Conservation (phyloP, 2,797 vertebrate genomes). For the Propithecus deckenii region DNA sequence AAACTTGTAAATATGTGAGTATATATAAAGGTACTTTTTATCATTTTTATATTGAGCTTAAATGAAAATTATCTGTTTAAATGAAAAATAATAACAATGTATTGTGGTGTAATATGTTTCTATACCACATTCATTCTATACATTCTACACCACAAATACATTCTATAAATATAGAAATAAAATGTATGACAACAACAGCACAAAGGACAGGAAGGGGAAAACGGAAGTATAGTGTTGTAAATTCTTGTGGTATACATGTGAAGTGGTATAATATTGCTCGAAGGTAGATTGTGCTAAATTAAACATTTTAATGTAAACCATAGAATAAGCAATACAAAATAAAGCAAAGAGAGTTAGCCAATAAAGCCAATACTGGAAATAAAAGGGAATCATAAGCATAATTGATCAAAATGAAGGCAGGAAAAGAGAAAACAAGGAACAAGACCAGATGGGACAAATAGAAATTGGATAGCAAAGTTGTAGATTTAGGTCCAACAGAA, state of each 20-base stretch:
- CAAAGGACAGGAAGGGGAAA: background rate
- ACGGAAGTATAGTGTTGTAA: background rate
- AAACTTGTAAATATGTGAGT: background rate
- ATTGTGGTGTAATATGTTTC: background rate
- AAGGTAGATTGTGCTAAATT: background rate
- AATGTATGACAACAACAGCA: background rate
- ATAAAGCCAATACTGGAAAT: background rate
- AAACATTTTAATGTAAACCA: background rate
- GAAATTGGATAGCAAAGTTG: background rate
- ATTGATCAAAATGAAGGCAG: background rate
- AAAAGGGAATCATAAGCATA: background rate
- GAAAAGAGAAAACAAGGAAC: background rate
- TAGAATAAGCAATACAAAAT: background rate
- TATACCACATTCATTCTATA: background rate
- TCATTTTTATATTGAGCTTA: background rate
- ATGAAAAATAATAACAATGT: background rate
- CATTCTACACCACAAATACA: background rate
- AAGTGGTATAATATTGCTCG: background rate
- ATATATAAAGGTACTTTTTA: background rate
- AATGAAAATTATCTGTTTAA: background rate
- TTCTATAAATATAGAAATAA: background rate
- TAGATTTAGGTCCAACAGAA: background rate
- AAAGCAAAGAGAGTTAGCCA: background rate
- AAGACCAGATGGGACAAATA: background rate
- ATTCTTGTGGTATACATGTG: background rate